Evolutionary conservation across 2,113 vertebrate genomes (phyloP), one percentile per base, ranked within the genome.

Genomic region (Megaceryle torquata): DNA sequence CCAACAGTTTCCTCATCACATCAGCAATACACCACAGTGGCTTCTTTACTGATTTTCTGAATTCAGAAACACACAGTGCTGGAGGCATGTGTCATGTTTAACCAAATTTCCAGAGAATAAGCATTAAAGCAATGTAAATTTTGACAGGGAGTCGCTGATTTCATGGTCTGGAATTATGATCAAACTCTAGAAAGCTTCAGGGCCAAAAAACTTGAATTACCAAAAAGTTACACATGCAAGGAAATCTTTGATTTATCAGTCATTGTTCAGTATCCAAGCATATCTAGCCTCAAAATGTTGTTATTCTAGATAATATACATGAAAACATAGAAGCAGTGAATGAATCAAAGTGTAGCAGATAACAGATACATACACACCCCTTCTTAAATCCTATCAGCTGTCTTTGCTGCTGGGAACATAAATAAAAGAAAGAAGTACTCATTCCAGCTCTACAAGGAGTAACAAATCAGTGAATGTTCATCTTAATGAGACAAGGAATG

Each of bases 11-110:
- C 29, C 29, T 48, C 11, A 6, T 37, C 63, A 88, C 61, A 39
- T 51, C 33, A 31, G 14, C 20, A 29, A 15, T 65, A 51, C 0
- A 1, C 7, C 0, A 0, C 26, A 53, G 13, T 33, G 35, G 13
- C 24, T 50, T 60, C 26, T 43, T 72, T 44, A 72, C 19, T 24
- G 3, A 64, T 56, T 48, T 92, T 5, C 70, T 76, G 82, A 56
- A 68, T 46, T 72, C 26, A 51, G 29, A 86, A 56, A 17, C 18
- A 15, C 35, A 72, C 4, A 6, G 2, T 29, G 50, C 18, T 83
- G 26, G 17, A 80, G 20, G 65, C 13, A 10, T 28, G 24, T 14
- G 11, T 17, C 29, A 28, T 39, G 26, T 16, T 77, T 80, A 65
- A 26, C 7, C 7, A 84, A 15, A 61, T 43, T 74, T 92, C 11